phyloP scores from a whole-genome alignment of 2,797 vertebrate genomes.

The Pangasius macronema region DNA sequence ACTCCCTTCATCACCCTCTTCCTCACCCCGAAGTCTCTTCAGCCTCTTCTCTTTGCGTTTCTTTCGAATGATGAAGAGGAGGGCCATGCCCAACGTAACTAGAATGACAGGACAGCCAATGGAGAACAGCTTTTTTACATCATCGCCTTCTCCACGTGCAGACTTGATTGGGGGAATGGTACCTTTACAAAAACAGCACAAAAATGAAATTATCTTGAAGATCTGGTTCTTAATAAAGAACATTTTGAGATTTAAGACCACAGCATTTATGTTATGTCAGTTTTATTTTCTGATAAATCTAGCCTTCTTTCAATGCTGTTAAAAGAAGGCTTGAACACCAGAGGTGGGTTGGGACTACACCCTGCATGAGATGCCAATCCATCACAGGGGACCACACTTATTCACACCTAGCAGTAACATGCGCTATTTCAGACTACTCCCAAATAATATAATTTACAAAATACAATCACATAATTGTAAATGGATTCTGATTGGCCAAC shows the following conservation, averaged over 20 bases:
- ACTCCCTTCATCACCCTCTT: neutral
- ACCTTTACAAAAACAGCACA: slow-evolving; percentile 69
- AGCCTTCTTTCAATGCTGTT: neutral
- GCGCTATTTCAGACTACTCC: neutral
- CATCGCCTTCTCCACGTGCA: slow-evolving; percentile 90
- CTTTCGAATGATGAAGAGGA: slow-evolving; percentile 94
- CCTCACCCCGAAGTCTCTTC: slow-evolving; percentile 91
- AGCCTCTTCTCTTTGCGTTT: slow-evolving; percentile 97
- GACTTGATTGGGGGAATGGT: slow-evolving; percentile 98
- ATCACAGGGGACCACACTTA: too few relatives aligned
- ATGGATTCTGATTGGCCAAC: slow-evolving; percentile 60
- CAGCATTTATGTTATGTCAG: neutral
- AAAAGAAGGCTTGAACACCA: neutral
- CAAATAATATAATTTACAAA: too few relatives aligned
- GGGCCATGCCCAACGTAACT: slow-evolving; percentile 88
- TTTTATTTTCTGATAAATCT: neutral
- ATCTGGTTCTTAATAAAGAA: neutral
- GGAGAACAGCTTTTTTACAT: slow-evolving; percentile 96
- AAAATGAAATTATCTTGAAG: slow-evolving; percentile 8
- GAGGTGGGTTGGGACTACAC: neutral
- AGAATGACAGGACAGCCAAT: slow-evolving; percentile 95
- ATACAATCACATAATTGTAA: neutral
- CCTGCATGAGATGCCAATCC: neutral
- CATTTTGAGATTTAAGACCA: neutral
- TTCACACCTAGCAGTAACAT: neutral